Evolutionary conservation across 2,113 vertebrate species (phyloP), one percentile per base, ranked within the genome.

Genomic region (Calyptommatus sinebrachiatus): DNA sequence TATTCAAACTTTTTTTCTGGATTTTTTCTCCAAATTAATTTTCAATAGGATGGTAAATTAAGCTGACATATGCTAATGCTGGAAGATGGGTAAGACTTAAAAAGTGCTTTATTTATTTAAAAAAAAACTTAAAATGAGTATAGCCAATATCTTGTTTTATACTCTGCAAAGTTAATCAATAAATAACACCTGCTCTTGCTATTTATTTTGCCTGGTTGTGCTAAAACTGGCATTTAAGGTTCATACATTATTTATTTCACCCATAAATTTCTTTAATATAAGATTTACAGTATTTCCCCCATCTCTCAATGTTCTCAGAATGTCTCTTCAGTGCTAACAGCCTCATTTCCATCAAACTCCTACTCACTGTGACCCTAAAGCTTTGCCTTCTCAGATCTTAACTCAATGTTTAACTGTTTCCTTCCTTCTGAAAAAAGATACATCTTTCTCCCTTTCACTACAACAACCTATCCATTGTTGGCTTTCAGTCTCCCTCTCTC

Each of bases 161-260:
- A 61, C 57, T 35, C 53, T 61, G 53, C 53, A 74, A 61, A 74
- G 72, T 61, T 74, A 41, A 61, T 61, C 53, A 57, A 74, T 74
- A 74, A 74, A 74, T 74, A 22, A 41, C 57, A 74, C 28, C 72
- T 61, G 29, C 53, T 22, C 9, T 53, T 50, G 45, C 28, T 28
- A 77, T 77, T 77, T 31, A 67, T 31, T 67, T 21, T 53, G 5
- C 11, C 28, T 53, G 22, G 46, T 21, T 48, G 45, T 77, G 62
- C 29, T 9, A 16, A 10, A 57, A 22, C 28, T 35, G 45, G 14
- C 72, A 61, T 74, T 74, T 61, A 61, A 74, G 57, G 21, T 57
- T 74, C 29, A 61, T 61, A 61, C 21, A 74, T 74, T 61, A 57
- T 16, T 61, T 60, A 5, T 74, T 73, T 24, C 28, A 60, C 57